These are phyloP conservation scores for Ericerus pela DNA, from an alignment of 1,140 invertebrate genomes.

Conservation along the genomic window DNA sequence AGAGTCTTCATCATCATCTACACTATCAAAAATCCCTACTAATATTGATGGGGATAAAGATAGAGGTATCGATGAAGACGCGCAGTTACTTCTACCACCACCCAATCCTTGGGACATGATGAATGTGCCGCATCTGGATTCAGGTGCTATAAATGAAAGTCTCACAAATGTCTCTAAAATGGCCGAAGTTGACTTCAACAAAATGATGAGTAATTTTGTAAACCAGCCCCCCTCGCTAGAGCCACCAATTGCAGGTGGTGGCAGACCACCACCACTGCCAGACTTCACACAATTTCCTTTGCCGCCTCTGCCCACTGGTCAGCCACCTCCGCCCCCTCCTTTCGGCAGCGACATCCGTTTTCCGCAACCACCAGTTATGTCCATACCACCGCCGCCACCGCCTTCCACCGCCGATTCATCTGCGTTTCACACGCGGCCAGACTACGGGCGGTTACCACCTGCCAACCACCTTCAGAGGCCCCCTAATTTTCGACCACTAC, in stretches of 20 bases:
- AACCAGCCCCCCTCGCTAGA: neutral
- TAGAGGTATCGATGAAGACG: neutral
- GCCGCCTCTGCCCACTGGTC: neutral
- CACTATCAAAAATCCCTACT: too few relatives aligned
- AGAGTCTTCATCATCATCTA: too few relatives aligned
- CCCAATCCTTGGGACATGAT: constrained; percentile 3
- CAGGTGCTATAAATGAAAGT: too few relatives aligned
- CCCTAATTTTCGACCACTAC: too few relatives aligned
- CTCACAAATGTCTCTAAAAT: too few relatives aligned
- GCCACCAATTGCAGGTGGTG: neutral
- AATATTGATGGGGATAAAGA: too few relatives aligned
- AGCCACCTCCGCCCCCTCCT: neutral
- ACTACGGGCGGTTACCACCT: neutral
- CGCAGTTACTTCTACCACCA: neutral
- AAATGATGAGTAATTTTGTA: neutral
- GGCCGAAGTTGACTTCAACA: neutral
- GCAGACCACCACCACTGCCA: neutral
- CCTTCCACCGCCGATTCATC: neutral
- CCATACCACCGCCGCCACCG: neutral
- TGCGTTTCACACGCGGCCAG: neutral
- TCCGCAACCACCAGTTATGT: neutral
- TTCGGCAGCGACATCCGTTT: too few relatives aligned
- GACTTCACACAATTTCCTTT: constrained; percentile 2
- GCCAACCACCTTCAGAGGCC: too few relatives aligned
- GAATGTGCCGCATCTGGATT: neutral